Evolutionary conservation across 2,797 vertebrate species (phyloP), one percentile per base, ranked within the genome.

Genomic region (Coluber constrictor): DNA sequence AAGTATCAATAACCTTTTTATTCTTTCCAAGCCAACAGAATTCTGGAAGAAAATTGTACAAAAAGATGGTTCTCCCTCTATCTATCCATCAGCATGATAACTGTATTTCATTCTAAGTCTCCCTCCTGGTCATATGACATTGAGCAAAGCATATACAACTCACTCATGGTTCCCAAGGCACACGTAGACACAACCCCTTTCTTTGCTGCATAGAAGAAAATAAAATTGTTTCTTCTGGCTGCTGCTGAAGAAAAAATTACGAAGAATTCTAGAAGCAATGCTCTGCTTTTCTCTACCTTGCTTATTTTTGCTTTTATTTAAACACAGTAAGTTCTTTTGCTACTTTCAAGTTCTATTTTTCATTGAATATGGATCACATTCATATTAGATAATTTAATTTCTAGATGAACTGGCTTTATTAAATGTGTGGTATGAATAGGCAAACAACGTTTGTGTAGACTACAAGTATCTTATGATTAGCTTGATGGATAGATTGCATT

Each of bases 331-430:
- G 96, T 95, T 63, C 25, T 95, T 95, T 94, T 96, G 91, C 95
- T 96, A 93, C 32, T 94, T 96, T 92, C 92, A 90, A 97, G 96
- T 92, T 95, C 92, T 57, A 91, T 93, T 92, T 96, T 88, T 90
- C 96, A 97, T 94, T 97, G 95, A 97, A 97, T 97, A 97, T 97
- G 96, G 95, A 97, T 97, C 94, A 91, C 10, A 23, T 96, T 97
- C 60, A 94, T 97, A 97, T 97, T 97, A 94, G 96, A 97, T 97
- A 97, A 97, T 98, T 97, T 97, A 98, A 98, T 98, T 98, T 98
- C 96, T 97, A 98, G 97, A 97, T 97, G 97, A 98, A 97, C 95
- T 97, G 93, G 94, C 94, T 97, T 97, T 97, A 97, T 98, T 98
- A 98, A 98, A 97, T 97, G 96, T 94, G 97, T 97, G 92, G 93